Evolutionary conservation across 2,797 vertebrate genomes (phyloP).

Genomic region (Acanthurus leucopareius): DNA sequence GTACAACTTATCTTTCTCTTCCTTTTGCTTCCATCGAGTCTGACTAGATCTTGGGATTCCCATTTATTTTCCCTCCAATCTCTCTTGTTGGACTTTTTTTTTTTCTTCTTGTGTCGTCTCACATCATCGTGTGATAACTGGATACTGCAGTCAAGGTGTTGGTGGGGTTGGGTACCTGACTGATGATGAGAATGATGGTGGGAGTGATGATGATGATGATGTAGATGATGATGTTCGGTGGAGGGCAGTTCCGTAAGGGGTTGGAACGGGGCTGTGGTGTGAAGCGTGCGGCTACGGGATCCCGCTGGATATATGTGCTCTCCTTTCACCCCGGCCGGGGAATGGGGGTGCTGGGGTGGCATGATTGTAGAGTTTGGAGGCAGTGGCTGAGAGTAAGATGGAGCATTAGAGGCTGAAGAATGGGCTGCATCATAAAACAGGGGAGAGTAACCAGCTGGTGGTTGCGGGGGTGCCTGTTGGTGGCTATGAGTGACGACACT

Average conservation of each 20-base stretch:
- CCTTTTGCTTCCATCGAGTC: slow-evolving; percentile 78
- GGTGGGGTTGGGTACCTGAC: slow-evolving; percentile 75
- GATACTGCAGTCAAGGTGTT: slow-evolving; percentile 76
- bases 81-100: slow-evolving; percentile 85
- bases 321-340: slow-evolving; percentile 87
- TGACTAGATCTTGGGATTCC: slow-evolving; percentile 78
- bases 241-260: slow-evolving; percentile 84
- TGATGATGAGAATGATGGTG: slow-evolving; percentile 86
- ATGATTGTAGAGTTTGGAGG: slow-evolving; percentile 88
- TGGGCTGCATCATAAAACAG: slow-evolving; percentile 87
- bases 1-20: slow-evolving; percentile 80
- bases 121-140: slow-evolving; percentile 81
- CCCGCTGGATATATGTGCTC: slow-evolving; percentile 86
- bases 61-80: slow-evolving; percentile 83
- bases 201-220: slow-evolving; percentile 85
- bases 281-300: slow-evolving; percentile 82
- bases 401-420: slow-evolving; percentile 79
- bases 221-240: slow-evolving; percentile 82
- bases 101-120: slow-evolving; percentile 87
- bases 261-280: slow-evolving; percentile 85
- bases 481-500: slow-evolving; percentile 85
- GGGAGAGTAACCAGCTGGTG: slow-evolving; percentile 85
- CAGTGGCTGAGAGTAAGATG: slow-evolving; percentile 85
- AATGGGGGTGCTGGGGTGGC: slow-evolving; percentile 87
- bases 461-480: slow-evolving; percentile 82